A percentile compares a stretch with the other conserved stretches of the same genome.
phyloP scores from a whole-genome alignment of 2,888 invertebrate genomes.

The Tipula confusa region DNA sequence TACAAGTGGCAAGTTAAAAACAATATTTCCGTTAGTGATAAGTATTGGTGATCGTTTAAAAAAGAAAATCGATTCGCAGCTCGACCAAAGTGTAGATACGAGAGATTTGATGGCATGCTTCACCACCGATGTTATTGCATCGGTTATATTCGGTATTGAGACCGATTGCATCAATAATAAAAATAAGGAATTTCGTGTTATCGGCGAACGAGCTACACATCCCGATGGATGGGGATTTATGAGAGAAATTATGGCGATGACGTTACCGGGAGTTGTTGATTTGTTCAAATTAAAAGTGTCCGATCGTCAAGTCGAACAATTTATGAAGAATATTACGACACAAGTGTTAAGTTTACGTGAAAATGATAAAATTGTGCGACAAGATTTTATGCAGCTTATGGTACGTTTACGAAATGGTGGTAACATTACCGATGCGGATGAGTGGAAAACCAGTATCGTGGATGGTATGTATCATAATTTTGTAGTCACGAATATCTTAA shows the following conservation, averaged over 20 bases:
- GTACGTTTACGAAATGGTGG: constrained; percentile 41
- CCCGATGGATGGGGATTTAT: constrained; percentile 38
- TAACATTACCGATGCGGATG: constrained; percentile 33
- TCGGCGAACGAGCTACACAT: constrained; percentile 34
- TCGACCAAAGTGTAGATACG: constrained; percentile 48
- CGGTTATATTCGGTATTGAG: constrained; percentile 44
- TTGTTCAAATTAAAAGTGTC: constrained; percentile 36
- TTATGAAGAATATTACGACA: constrained; percentile 42
- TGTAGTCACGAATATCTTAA: background rate
- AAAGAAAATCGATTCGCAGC: constrained; percentile 45
- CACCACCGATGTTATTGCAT: constrained; percentile 44
- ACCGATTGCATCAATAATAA: constrained; percentile 39
- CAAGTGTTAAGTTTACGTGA: constrained; percentile 42
- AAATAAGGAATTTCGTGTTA: constrained; percentile 39
- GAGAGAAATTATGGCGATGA: constrained; percentile 36
- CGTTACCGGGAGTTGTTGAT: constrained; percentile 32
- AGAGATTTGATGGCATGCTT: constrained; percentile 42
- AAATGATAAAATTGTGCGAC: constrained; percentile 40
- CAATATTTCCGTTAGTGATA: constrained; percentile 55
- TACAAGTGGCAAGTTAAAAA: constrained; percentile 59
- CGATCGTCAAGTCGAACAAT: constrained; percentile 39
- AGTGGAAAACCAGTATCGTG: constrained; percentile 31
- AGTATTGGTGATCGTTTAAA: constrained; percentile 53
- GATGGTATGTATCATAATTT: background rate
- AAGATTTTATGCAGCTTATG: constrained; percentile 44